These are phyloP conservation scores for Agraylea sexmaculata DNA, from an alignment of 1,140 invertebrate species.

Conservation along the genomic window DNA sequence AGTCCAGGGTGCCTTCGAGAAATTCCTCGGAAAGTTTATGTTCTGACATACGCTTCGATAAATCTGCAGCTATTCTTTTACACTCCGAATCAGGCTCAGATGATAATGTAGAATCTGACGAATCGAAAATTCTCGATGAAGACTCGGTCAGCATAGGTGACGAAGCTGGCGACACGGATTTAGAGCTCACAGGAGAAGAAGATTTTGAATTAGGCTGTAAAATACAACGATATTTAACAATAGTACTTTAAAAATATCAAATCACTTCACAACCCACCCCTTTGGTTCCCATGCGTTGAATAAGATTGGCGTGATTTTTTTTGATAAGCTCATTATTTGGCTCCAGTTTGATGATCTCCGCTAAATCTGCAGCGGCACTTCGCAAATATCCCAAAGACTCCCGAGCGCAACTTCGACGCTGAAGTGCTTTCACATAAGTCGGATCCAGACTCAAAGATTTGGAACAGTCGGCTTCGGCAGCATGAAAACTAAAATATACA, in stretches of 20 bases:
- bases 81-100: slow-evolving; percentile 17
- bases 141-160: slow-evolving; percentile 6
- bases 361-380: slow-evolving; percentile 55
- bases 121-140: neutral
- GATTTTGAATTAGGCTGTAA: slow-evolving; percentile 35
- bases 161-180: slow-evolving; percentile 19
- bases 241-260: slow-evolving; percentile 21
- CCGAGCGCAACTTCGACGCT: slow-evolving; percentile 58
- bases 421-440: slow-evolving; percentile 69
- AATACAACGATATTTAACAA: slow-evolving; percentile 4
- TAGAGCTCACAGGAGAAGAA: slow-evolving; percentile 27
- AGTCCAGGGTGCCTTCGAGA: no score
- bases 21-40: no score
- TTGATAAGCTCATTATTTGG: slow-evolving; percentile 54
- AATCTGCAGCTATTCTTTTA: slow-evolving; percentile 22
- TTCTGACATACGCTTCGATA: no score
- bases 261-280: slow-evolving; percentile 34
- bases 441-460: slow-evolving; percentile 57
- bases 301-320: slow-evolving; percentile 45
- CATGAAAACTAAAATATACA: slow-evolving; percentile 47
- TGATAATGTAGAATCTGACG: neutral
- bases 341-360: slow-evolving; percentile 54
- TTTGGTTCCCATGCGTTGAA: slow-evolving; percentile 41
- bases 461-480: slow-evolving; percentile 66
- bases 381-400: slow-evolving; percentile 38